Evolutionary conservation across 2,888 invertebrate genomes (phyloP).

Genomic region (Leucoma salicis): DNA sequence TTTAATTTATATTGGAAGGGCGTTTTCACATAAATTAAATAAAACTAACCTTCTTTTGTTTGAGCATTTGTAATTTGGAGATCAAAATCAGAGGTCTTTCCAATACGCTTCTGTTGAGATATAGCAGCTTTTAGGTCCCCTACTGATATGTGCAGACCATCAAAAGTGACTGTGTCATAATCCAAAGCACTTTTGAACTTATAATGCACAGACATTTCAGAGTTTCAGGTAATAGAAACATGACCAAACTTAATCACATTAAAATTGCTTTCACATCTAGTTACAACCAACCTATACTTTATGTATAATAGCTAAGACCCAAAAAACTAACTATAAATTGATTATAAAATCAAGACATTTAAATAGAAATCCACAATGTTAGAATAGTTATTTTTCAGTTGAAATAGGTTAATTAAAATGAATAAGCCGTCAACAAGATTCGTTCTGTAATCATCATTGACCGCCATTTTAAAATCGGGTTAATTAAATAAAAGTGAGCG

Average conservation of each 20-base stretch:
- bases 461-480: slow-evolving; percentile 3
- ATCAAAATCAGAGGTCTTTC: slow-evolving; percentile 97
- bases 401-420: not conserved
- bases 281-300: slow-evolving; percentile 3
- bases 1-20: not conserved
- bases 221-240: slow-evolving; percentile 41
- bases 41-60: slow-evolving; percentile 93
- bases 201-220: slow-evolving; percentile 96
- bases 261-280: slow-evolving; percentile 12
- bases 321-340: not conserved
- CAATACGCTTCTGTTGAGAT: slow-evolving; percentile 96
- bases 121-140: slow-evolving; percentile 97
- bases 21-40: not conserved
- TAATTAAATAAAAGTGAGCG: too few species aligned
- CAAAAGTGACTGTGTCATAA: slow-evolving; percentile 97
- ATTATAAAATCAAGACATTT: not conserved
- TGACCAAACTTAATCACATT: slow-evolving; percentile 40
- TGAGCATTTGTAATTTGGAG: slow-evolving; percentile 98
- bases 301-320: not conserved
- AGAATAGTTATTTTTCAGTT: not conserved
- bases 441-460: not conserved
- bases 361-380: too few species aligned
- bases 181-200: slow-evolving; percentile 98
- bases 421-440: slow-evolving; percentile 1
- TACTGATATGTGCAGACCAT: slow-evolving; percentile 97